Evolutionary conservation across 2,113 vertebrate species (phyloP).

Genomic region (Forbesichthys agassizii): DNA sequence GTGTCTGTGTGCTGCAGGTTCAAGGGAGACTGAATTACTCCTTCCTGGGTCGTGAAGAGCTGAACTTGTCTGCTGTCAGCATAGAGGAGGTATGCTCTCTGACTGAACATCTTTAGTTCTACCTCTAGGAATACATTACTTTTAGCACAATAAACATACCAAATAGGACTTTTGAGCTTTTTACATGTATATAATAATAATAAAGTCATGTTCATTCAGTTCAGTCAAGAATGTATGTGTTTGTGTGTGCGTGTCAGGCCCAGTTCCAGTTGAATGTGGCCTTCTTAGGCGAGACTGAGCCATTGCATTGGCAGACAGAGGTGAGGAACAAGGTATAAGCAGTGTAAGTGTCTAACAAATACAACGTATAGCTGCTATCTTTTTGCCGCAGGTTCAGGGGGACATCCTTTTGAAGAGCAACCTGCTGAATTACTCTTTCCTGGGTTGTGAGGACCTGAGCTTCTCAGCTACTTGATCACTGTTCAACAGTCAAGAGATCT

Average conservation of each 20-base stretch:
- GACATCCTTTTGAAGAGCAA: conserved; percentile 82
- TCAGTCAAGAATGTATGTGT: background rate
- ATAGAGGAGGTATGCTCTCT: too few relatives aligned
- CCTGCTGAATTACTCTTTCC: conserved; percentile 80
- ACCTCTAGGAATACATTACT: too few relatives aligned
- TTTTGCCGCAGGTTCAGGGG: conserved; percentile 50
- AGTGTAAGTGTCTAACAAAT: background rate
- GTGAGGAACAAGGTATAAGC: background rate
- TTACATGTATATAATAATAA: too few relatives aligned
- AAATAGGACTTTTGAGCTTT: too few relatives aligned
- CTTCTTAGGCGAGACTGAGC: conserved; percentile 86
- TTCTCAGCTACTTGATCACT: conserved; percentile 61
- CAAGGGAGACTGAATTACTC: conserved; percentile 79
- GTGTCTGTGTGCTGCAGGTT: conserved; percentile 41
- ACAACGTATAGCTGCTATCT: background rate
- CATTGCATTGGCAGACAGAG: background rate
- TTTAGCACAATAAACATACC: too few relatives aligned
- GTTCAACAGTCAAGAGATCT: too few relatives aligned
- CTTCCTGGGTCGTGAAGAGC: conserved; percentile 80
- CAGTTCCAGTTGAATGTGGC: conserved; percentile 87
- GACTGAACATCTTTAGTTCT: too few relatives aligned
- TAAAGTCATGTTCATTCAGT: too few relatives aligned
- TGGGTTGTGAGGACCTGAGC: conserved; percentile 80
- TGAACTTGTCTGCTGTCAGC: conserved; percentile 67
- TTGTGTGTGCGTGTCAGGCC: conserved; percentile 30